These are phyloP conservation scores for Drosophila oshimai DNA, from an alignment of 1,140 invertebrate genomes.

Conservation along the genomic window DNA sequence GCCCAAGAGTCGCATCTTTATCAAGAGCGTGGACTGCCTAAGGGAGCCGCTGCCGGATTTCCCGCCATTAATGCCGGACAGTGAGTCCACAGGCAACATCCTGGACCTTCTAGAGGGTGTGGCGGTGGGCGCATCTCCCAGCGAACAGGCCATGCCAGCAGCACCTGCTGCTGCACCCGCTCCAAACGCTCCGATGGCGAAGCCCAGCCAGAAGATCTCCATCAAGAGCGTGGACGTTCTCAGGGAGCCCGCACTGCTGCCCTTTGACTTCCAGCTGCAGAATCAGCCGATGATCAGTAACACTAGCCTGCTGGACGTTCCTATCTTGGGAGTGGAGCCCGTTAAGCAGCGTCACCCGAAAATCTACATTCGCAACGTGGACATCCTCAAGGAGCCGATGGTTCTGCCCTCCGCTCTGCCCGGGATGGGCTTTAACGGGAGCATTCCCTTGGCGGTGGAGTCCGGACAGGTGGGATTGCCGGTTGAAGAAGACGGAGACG, in stretches of 20 bases:
- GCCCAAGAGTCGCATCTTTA: constrained; percentile 70
- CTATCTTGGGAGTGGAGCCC: constrained; percentile 10
- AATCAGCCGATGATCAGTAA: constrained; percentile 8
- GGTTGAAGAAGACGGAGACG: background rate
- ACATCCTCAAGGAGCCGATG: constrained; percentile 75
- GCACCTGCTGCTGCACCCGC: background rate
- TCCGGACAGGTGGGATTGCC: background rate
- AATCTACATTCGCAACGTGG: constrained; percentile 78
- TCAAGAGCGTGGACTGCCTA: constrained; percentile 76
- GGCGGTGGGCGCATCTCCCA: constrained; percentile 7
- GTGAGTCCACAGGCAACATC: constrained; percentile 29
- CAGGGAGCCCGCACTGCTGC: constrained; percentile 63
- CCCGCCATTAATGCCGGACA: constrained; percentile 32
- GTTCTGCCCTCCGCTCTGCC: constrained; percentile 42
- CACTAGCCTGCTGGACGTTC: constrained; percentile 24
- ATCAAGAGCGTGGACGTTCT: constrained; percentile 81
- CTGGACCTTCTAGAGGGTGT: constrained; percentile 60
- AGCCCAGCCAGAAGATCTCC: constrained; percentile 72
- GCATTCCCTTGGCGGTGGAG: background rate
- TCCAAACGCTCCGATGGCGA: background rate
- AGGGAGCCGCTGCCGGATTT: constrained; percentile 59
- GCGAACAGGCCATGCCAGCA: constrained; percentile 7
- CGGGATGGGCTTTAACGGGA: constrained; percentile 51
- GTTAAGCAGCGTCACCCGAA: constrained; percentile 69
- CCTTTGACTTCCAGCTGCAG: constrained; percentile 60